These are phyloP conservation scores for Polyommatus icarus DNA, from an alignment of 2,888 invertebrate genomes.

Conservation along the genomic window DNA sequence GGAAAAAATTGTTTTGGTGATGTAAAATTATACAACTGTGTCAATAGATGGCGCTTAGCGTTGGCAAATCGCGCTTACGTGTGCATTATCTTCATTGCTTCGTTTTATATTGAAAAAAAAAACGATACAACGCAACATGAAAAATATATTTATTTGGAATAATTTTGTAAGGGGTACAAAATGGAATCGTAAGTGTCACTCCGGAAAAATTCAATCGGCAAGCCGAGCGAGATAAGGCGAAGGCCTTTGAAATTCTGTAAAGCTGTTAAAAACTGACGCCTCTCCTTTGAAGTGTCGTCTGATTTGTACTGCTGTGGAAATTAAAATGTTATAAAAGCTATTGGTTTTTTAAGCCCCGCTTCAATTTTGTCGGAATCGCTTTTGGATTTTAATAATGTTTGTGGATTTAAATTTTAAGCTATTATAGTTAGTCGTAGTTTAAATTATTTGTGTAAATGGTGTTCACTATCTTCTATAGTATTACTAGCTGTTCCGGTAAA, in stretches of 20 bases:
- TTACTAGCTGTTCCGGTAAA: no score
- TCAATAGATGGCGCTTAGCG: no score
- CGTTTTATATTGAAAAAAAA: neutral
- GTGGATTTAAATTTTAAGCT: neutral
- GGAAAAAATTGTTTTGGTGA: no score
- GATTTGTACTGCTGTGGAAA: slow-evolving; percentile 30
- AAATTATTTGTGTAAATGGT: no score
- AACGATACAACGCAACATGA: neutral
- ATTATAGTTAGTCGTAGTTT: no score
- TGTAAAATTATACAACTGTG: no score
- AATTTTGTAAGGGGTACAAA: neutral
- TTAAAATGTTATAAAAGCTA: slow-evolving; percentile 23
- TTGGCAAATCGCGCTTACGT: neutral
- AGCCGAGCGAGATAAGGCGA: slow-evolving; percentile 23
- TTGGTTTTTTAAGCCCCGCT: slow-evolving; percentile 24
- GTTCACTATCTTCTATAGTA: no score
- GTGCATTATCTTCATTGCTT: neutral
- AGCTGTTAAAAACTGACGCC: slow-evolving; percentile 26
- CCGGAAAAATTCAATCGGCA: slow-evolving; percentile 15
- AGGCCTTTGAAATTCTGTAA: slow-evolving; percentile 26
- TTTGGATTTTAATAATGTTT: neutral
- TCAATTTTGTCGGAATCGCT: neutral
- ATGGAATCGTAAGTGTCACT: slow-evolving; percentile 15
- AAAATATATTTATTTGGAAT: neutral
- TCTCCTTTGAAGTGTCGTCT: slow-evolving; percentile 24